Percentiles rank a stretch among this genome's conserved stretches.
Evolutionary conservation across 2,888 invertebrate genomes (phyloP).

Genomic region (Dione juno): DNA sequence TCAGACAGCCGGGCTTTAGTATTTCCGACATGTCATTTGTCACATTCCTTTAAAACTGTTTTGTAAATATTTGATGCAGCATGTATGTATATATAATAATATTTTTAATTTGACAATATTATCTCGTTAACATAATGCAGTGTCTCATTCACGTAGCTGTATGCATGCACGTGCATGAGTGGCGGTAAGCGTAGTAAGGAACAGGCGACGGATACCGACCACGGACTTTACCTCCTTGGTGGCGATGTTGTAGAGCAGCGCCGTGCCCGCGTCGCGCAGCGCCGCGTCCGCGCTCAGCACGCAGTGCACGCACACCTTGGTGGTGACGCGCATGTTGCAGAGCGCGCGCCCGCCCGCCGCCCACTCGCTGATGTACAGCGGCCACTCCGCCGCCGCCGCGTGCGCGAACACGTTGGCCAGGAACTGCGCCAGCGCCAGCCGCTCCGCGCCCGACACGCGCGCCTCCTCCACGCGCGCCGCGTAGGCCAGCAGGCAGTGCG

Average conservation of each 20-base stretch:
- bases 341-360: constrained; percentile 88
- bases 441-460: constrained; percentile 86
- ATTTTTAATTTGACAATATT: no score
- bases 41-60: no score
- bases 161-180: no score
- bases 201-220: constrained; percentile 88
- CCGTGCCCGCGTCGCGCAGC: constrained; percentile 91
- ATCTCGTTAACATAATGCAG: no score
- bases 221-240: constrained; percentile 98
- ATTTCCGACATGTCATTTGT: no score
- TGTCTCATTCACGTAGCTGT: no score
- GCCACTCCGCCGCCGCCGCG: constrained; percentile 94
- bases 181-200: no score
- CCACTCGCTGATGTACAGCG: constrained; percentile 97
- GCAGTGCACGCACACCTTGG: constrained; percentile 95
- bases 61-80: no score
- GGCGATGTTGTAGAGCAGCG: constrained; percentile 94
- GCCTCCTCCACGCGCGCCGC: constrained; percentile 89
- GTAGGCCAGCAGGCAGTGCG: constrained; percentile 94
- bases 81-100: no score
- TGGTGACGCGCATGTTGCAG: constrained; percentile 95
- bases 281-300: constrained; percentile 87
- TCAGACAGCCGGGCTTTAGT: no score
- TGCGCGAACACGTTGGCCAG: constrained; percentile 96
- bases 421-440: constrained; percentile 90